phyloP scores from a whole-genome alignment of 2,797 vertebrate species.

The Prunella strophiata region DNA sequence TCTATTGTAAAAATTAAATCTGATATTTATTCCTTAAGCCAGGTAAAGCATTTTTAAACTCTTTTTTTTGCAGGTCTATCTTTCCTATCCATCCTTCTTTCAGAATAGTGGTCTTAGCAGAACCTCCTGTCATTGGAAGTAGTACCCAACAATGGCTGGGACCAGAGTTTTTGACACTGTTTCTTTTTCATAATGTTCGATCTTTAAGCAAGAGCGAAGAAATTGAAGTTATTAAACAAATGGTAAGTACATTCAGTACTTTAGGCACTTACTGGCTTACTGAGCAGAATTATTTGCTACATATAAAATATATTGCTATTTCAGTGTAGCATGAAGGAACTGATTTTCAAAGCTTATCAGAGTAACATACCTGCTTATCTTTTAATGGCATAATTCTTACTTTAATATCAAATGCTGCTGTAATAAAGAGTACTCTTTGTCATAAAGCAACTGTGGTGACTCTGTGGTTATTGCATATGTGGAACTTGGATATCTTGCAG shows the following conservation, averaged over 20 bases:
- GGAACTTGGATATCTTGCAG: not conserved
- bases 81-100: constrained; percentile 93
- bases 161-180: constrained; percentile 95
- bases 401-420: not conserved
- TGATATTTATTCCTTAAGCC: not conserved
- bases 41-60: not conserved
- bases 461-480: not conserved
- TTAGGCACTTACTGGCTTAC: not conserved
- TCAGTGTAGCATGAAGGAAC: not conserved
- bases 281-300: not conserved
- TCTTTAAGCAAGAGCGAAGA: constrained; percentile 88
- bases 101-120: constrained; percentile 91
- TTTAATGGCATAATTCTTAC: not conserved
- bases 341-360: not conserved
- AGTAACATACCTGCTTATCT: not conserved
- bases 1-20: not conserved
- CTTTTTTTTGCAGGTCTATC: constrained; percentile 80
- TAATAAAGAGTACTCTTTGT: not conserved
- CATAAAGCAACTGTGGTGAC: not conserved
- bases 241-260: constrained; percentile 78
- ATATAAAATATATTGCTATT: not conserved
- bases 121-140: constrained; percentile 87
- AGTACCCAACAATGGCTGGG: constrained; percentile 90
- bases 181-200: constrained; percentile 89
- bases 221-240: constrained; percentile 83